phyloP scores from a whole-genome alignment of 2,888 invertebrate genomes.

The Lasioglossum leucozonium region DNA sequence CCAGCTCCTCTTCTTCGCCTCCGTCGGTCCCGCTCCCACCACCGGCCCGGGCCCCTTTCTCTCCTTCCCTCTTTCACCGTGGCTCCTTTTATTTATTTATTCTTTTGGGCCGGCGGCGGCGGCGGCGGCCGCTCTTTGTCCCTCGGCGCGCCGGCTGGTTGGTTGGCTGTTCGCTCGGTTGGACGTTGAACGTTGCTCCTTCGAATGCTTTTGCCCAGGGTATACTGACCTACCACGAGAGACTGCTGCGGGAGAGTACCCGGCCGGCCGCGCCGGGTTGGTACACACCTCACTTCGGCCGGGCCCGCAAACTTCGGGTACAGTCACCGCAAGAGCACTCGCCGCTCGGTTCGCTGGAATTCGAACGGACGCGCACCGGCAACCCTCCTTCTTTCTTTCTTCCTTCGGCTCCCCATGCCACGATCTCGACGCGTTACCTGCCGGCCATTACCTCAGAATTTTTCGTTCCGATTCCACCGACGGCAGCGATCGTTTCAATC shows the following conservation, averaged over 20 bases:
- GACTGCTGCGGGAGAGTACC: slow-evolving; percentile 70
- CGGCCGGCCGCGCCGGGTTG: slow-evolving; percentile 71
- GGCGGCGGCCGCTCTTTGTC: slow-evolving; percentile 73
- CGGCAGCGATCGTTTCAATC: too few species aligned
- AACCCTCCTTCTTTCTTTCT: background rate
- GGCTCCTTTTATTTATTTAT: slow-evolving; percentile 72
- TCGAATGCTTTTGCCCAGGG: slow-evolving; percentile 75
- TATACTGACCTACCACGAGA: slow-evolving; percentile 71
- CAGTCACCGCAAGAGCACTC: slow-evolving; percentile 71
- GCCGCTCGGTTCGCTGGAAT: background rate
- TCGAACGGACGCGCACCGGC: background rate
- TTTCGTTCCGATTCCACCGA: too few species aligned
- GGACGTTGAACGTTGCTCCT: slow-evolving; percentile 74
- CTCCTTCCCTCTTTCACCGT: slow-evolving; percentile 34
- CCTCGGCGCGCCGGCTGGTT: slow-evolving; percentile 72
- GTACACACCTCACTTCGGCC: slow-evolving; percentile 77
- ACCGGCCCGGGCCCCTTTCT: background rate
- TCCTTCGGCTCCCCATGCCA: background rate
- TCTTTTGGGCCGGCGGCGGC: slow-evolving; percentile 65
- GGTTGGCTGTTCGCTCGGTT: slow-evolving; percentile 67
- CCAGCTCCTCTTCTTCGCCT: slow-evolving; percentile 10
- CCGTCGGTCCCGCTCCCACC: background rate
- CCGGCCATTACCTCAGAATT: too few species aligned
- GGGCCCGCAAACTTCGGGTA: slow-evolving; percentile 79
- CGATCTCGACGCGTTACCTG: too few species aligned